Percentiles rank a stretch among this genome's conserved stretches.
These are phyloP conservation scores for Characodon lateralis DNA, from an alignment of 2,797 vertebrate genomes.

Conservation along the genomic window DNA sequence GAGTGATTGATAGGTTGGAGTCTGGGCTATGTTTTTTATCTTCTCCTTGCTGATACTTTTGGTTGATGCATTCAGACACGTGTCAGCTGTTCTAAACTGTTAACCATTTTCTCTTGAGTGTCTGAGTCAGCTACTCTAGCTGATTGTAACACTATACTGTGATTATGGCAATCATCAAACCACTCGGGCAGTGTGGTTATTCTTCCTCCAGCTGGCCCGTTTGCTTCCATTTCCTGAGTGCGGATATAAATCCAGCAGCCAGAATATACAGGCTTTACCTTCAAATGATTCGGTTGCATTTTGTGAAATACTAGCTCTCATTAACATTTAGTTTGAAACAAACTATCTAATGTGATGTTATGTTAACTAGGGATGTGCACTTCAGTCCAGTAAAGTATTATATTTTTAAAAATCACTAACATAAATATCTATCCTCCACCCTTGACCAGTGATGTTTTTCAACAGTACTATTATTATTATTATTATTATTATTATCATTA, in stretches of 20 bases:
- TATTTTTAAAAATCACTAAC: background rate
- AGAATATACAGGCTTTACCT: constrained; percentile 12
- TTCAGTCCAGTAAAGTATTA: background rate
- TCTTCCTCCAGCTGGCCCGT: constrained; percentile 56
- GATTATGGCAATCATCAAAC: constrained; percentile 61
- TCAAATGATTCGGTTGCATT: constrained; percentile 16
- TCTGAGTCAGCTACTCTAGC: constrained; percentile 41
- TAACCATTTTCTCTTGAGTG: constrained; percentile 45
- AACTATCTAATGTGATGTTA: background rate
- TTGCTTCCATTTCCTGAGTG: constrained; percentile 38
- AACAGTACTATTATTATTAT: background rate
- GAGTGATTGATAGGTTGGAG: constrained; percentile 48
- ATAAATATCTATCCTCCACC: background rate
- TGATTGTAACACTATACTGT: constrained; percentile 56
- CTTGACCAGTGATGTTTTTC: background rate
- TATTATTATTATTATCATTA: no score
- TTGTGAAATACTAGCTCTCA: constrained; percentile 16
- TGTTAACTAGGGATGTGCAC: background rate
- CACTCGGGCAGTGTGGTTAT: constrained; percentile 27
- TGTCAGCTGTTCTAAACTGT: constrained; percentile 54
- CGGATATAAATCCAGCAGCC: constrained; percentile 26
- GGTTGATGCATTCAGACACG: constrained; percentile 37
- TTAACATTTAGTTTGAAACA: background rate
- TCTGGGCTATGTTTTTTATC: constrained; percentile 14
- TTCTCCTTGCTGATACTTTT: constrained; percentile 39